Base-by-base conservation (phyloP, 2,888 invertebrate species). In the Clivina fossor region DNA sequence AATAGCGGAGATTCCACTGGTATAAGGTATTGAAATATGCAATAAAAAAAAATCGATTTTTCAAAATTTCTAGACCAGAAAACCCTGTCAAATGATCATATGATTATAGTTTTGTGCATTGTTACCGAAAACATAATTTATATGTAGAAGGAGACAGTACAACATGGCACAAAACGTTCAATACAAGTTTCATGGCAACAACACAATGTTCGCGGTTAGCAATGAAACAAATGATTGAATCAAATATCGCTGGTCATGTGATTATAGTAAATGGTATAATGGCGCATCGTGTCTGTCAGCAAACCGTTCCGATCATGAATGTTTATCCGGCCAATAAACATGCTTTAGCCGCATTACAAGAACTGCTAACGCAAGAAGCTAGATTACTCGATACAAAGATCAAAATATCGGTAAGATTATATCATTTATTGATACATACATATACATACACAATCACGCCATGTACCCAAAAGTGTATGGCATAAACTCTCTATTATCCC, bases 321-420 rank as follows among this genome's bases (percentile, higher is more conserved):
- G 15, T 37, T 9, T 20, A 40, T 8, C 22, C 40, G 4, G 7
- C 19, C 9, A n/a, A 9, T 20, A 40, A 40, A 13, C 20, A 20
- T 40, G 40, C 19, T n/a, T 9, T 44, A 18, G 28, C 44, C 8
- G 44, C 44, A 13, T 11, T 44, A 2, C 13, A 26, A 4, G 44
- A 44, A 7, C 16, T 44, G 1, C 44, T 44, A 8, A 44, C 15
- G 4, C 26, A 44, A 28, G 44, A 44, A 30, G 8, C 28, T 15
- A 15, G 15, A n/a, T 30, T 28, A 13, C 28, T 26, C 16, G 19
- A 28, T 4, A 44, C 44, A 3, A 44, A 44, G 7, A 44, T 44
- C 15, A 22, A 26, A 15, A 19, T 26, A 4, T 16, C 28, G 8
- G 44, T 44, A 28, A 26, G 44, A 11, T 13, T 37, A 30, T 30